phyloP scores from a whole-genome alignment of 2,797 vertebrate genomes.

The Garrulus glandarius region DNA sequence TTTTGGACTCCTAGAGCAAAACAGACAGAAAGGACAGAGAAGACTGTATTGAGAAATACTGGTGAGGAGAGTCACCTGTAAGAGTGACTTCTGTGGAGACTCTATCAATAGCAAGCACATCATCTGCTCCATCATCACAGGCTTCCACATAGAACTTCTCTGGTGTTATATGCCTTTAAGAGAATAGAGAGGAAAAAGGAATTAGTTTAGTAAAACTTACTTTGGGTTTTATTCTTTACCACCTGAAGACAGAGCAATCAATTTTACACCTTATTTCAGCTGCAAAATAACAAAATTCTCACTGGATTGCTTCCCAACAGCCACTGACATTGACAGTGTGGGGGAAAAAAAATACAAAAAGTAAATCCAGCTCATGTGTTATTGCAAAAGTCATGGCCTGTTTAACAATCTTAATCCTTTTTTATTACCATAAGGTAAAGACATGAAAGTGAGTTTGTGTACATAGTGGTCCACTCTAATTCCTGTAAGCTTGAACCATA shows the following conservation, averaged over 20 bases:
- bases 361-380: neutral
- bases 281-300: neutral
- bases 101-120: slow-evolving; percentile 89
- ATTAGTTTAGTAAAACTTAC: neutral
- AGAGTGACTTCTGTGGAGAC: slow-evolving; percentile 92
- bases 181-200: neutral
- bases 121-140: slow-evolving; percentile 84
- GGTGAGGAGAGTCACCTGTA: slow-evolving; percentile 77
- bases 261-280: neutral
- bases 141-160: slow-evolving; percentile 94
- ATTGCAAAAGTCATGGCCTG: neutral
- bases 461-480: neutral
- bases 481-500: neutral
- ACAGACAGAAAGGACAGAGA: neutral
- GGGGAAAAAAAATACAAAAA: neutral
- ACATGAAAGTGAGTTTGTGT: neutral
- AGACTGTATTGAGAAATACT: neutral
- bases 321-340: neutral
- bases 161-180: slow-evolving; percentile 85
- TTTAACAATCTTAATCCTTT: neutral
- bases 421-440: neutral
- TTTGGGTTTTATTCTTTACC: neutral
- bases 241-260: neutral
- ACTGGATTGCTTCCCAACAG: neutral
- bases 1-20: neutral